Percentiles rank a stretch among this genome's conserved stretches.
These are phyloP conservation scores for Hapalemur alaotrensis DNA, from an alignment of 2,797 vertebrate genomes.

Conservation along the genomic window DNA sequence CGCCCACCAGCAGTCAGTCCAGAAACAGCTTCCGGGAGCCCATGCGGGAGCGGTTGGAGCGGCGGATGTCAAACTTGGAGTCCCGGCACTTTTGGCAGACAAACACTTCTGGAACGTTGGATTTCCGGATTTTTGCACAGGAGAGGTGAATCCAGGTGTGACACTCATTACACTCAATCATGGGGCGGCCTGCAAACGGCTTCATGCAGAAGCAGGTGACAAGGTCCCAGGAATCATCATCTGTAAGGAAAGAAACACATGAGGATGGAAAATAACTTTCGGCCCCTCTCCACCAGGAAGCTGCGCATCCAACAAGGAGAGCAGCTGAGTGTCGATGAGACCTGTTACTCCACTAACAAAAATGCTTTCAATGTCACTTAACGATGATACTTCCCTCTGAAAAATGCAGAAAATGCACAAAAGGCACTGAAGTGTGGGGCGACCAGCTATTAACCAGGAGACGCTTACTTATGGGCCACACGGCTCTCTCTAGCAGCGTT, in stretches of 20 bases:
- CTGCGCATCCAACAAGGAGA: fast-evolving
- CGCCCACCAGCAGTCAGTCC: constrained; percentile 79
- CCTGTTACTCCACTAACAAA: not conserved
- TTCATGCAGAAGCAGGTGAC: constrained; percentile 99
- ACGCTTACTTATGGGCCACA: fast-evolving
- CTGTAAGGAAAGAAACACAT: constrained; percentile 76
- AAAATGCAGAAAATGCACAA: fast-evolving
- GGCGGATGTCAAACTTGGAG: constrained; percentile 92
- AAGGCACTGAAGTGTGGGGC: fast-evolving
- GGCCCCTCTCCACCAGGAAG: too few species aligned
- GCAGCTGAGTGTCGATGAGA: not conserved
- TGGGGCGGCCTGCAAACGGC: constrained; percentile 96
- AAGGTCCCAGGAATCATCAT: constrained; percentile 98
- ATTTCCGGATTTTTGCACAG: constrained; percentile 98
- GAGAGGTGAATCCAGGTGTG: constrained; percentile 98
- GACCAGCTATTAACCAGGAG: fast-evolving
- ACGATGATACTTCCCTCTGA: not conserved
- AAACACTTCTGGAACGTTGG: constrained; percentile 96
- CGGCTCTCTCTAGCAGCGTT: not conserved
- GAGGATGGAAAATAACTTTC: fast-evolving
- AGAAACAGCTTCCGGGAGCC: constrained; percentile 94
- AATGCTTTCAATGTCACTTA: too few species aligned
- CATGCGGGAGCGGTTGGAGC: constrained; percentile 95
- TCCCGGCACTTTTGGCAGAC: constrained; percentile 97
- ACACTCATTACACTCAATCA: constrained; percentile 98